phyloP scores from a whole-genome alignment of 2,113 vertebrate species.

The Heterocephalus glaber region DNA sequence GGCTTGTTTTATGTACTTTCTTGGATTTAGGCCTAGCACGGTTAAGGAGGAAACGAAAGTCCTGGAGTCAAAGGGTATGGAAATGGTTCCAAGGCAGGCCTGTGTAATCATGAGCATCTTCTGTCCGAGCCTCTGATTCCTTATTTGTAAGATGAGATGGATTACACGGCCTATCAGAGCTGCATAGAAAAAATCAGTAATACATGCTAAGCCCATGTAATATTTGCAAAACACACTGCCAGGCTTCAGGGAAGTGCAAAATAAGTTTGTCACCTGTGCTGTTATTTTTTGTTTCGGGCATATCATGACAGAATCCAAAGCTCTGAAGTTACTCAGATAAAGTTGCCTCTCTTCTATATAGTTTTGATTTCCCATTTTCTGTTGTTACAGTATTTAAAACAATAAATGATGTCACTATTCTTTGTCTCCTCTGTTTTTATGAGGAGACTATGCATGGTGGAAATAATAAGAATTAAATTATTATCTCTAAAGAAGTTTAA shows the following conservation, averaged over 20 bases:
- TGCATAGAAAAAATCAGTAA: neutral
- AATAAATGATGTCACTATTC: constrained; percentile 56
- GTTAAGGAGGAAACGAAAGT: neutral
- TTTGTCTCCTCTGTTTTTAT: constrained; percentile 51
- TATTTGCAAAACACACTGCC: neutral
- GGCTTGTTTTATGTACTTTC: constrained; percentile 77
- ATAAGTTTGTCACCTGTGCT: neutral
- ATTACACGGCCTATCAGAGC: neutral
- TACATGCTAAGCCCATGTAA: neutral
- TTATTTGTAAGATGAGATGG: neutral
- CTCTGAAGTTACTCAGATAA: constrained; percentile 16
- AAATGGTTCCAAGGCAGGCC: neutral
- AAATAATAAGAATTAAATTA: neutral
- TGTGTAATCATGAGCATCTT: neutral
- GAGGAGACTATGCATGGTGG: neutral
- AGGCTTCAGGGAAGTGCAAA: neutral
- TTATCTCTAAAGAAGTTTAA: constrained; percentile 54
- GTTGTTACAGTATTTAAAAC: fast-evolving
- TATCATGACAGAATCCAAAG: neutral
- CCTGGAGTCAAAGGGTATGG: neutral
- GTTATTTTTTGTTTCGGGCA: constrained; percentile 63
- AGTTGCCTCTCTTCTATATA: constrained; percentile 29
- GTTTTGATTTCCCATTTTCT: constrained; percentile 32
- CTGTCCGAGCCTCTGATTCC: neutral
- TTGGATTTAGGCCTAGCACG: neutral